phyloP scores from a whole-genome alignment of 2,888 invertebrate genomes.

The Orgyia antiqua region DNA sequence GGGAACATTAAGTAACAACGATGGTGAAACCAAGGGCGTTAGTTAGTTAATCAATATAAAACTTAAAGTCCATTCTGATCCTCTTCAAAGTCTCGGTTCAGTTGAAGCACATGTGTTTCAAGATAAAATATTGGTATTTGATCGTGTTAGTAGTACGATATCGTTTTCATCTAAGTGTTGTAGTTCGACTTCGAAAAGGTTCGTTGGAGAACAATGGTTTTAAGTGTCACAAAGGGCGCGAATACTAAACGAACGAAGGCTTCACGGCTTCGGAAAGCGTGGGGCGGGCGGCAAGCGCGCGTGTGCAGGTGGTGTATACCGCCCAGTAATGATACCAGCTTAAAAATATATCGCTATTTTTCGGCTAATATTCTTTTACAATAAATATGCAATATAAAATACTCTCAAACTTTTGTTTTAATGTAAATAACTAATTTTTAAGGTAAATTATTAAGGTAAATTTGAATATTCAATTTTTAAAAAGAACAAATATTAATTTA shows the following conservation, averaged over 20 bases:
- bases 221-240: constrained; percentile 75
- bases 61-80: too few species aligned
- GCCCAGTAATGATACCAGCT: constrained; percentile 28
- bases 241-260: constrained; percentile 68
- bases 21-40: too few species aligned
- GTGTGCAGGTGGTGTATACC: constrained; percentile 26
- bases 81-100: too few species aligned
- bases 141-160: constrained; percentile 18
- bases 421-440: too few species aligned
- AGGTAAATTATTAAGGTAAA: too few species aligned
- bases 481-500: too few species aligned
- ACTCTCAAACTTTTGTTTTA: background rate
- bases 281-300: constrained; percentile 31
- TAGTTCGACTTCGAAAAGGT: constrained; percentile 46
- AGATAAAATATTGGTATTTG: constrained; percentile 10
- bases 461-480: too few species aligned
- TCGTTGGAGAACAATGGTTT: constrained; percentile 67
- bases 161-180: constrained; percentile 34
- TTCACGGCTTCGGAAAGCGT: constrained; percentile 37
- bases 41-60: too few species aligned
- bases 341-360: too few species aligned
- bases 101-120: too few species aligned
- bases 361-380: too few species aligned
- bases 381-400: background rate
- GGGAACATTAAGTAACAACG: too few species aligned